phyloP scores from a whole-genome alignment of 2,797 vertebrate species.

The Perodicticus potto region DNA sequence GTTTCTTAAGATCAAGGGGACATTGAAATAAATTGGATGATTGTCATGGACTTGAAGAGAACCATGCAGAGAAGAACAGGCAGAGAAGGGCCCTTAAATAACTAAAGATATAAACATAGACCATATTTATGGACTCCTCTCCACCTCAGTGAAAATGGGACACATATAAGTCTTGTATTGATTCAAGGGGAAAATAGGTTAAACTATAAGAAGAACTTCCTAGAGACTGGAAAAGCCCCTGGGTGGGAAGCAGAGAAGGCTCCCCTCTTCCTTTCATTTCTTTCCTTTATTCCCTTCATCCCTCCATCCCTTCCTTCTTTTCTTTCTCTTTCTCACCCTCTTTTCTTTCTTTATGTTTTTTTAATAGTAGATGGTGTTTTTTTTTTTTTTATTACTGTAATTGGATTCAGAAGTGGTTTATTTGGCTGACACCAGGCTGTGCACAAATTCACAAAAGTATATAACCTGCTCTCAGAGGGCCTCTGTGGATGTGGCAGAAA shows the following conservation, averaged over 20 bases:
- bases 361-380: neutral
- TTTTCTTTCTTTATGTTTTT: neutral
- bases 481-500: neutral
- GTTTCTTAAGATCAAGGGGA: conserved; percentile 35
- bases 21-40: conserved; percentile 35
- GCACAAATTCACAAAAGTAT: neutral
- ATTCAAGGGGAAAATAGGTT: neutral
- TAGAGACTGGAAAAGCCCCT: neutral
- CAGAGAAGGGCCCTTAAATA: neutral
- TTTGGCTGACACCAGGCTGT: neutral
- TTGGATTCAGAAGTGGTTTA: conserved; percentile 2
- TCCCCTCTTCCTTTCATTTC: neutral
- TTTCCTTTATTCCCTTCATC: neutral
- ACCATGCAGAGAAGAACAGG: neutral
- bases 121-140: neutral
- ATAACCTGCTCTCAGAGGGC: neutral
- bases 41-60: neutral
- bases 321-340: neutral
- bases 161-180: neutral
- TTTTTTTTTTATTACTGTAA: neutral
- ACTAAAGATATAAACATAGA: neutral
- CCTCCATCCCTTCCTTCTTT: neutral
- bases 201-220: neutral
- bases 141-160: neutral
- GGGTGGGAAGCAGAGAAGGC: neutral